Percentiles rank a stretch among this genome's conserved stretches.
Conservation (phyloP, 1,140 invertebrate genomes). For the Drosophila suzukii region DNA sequence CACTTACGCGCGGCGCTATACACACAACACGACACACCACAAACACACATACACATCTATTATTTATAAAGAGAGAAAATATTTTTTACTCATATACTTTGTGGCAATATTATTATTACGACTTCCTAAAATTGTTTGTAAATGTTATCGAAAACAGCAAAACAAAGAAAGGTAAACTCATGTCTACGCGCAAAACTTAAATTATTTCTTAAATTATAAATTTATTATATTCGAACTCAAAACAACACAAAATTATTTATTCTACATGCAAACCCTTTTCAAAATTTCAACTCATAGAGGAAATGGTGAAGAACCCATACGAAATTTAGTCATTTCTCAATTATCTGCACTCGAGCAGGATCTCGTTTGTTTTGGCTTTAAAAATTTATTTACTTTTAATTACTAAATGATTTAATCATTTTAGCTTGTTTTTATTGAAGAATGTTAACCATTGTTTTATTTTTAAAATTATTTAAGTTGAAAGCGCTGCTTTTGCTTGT, state of each 20-base stretch:
- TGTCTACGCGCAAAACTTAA: conserved; percentile 78
- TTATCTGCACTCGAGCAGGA: conserved; percentile 82
- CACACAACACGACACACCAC: conserved; percentile 4
- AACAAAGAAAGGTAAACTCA: conserved; percentile 61
- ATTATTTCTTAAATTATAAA: conserved; percentile 67
- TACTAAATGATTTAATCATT: conserved; percentile 66
- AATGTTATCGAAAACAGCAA: conserved; percentile 25
- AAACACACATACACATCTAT: conserved; percentile 45
- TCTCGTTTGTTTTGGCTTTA: conserved; percentile 84
- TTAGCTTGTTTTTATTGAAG: conserved; percentile 70
- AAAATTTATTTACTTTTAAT: conserved; percentile 70
- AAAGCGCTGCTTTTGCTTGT: conserved; percentile 65
- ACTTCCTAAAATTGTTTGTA: conserved; percentile 55
- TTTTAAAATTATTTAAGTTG: conserved; percentile 73
- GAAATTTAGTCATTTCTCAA: conserved; percentile 56
- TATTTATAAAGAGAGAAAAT: conserved; percentile 70
- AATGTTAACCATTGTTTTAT: conserved; percentile 76
- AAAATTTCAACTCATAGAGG: conserved; percentile 60
- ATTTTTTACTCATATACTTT: conserved; percentile 61
- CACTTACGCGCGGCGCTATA: conserved; percentile 43
- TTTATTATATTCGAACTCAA: conserved; percentile 57
- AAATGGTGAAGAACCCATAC: conserved; percentile 24
- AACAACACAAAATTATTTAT: conserved; percentile 70
- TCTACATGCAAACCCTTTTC: conserved; percentile 54
- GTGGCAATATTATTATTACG: conserved; percentile 67